Conservation (phyloP, 35 echinoderm and acorn worm genomes). For the Apostichopus japonicus region DNA sequence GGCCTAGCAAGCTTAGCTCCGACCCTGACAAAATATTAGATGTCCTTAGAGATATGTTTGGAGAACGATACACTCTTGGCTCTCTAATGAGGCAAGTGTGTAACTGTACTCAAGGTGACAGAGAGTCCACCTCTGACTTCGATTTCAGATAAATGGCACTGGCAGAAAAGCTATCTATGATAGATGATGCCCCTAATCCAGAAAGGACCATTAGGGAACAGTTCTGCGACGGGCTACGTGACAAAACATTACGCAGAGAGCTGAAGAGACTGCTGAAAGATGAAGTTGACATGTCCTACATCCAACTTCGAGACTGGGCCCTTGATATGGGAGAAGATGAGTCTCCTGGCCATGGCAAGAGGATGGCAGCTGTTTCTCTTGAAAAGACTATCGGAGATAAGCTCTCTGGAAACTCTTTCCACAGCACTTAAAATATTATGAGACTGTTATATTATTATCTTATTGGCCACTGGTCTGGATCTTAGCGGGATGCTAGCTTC, state of each 20-base stretch:
- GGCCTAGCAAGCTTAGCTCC: not conserved
- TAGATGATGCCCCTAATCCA: conserved; percentile 31
- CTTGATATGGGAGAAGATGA: conserved; percentile 58
- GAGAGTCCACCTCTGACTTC: conserved; percentile 54
- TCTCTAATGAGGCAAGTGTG: conserved; percentile 49
- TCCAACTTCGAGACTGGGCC: conserved; percentile 55
- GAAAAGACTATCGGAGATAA: too few species aligned
- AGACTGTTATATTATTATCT: too few species aligned
- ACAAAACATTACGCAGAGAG: conserved; percentile 35
- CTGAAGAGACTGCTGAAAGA: conserved; percentile 46
- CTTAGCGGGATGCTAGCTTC: too few species aligned
- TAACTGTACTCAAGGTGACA: conserved; percentile 38
- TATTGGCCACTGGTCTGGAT: too few species aligned
- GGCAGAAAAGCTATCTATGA: not conserved
- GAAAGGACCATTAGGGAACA: conserved; percentile 48
- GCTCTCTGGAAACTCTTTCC: too few species aligned
- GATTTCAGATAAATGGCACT: conserved; percentile 16
- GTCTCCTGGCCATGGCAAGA: not conserved
- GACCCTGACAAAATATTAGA: conserved; percentile 22
- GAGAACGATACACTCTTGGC: conserved; percentile 31
- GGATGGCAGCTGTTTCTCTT: too few species aligned
- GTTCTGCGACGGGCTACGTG: conserved; percentile 45
- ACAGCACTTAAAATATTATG: too few species aligned
- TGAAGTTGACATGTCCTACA: conserved; percentile 9
- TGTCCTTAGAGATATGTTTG: conserved; percentile 47